These are phyloP conservation scores for Catocala nupta DNA, from an alignment of 2,888 invertebrate genomes.

Conservation along the genomic window DNA sequence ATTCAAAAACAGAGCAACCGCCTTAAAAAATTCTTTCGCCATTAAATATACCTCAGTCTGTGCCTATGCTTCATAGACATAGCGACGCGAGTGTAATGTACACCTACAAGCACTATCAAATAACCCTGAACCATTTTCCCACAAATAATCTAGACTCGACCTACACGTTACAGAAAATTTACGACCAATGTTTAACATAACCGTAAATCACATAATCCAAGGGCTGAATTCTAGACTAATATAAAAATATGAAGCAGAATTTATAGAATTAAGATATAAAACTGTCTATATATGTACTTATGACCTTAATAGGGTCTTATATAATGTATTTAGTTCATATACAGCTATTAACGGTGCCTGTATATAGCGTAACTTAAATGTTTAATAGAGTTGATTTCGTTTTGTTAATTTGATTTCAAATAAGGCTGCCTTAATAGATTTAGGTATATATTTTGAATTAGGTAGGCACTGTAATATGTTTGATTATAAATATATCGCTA, in stretches of 20 bases:
- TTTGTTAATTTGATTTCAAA: constrained; percentile 10
- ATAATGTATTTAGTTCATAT: constrained; percentile 39
- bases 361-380: constrained; percentile 28
- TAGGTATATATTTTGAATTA: no score
- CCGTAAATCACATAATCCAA: constrained; percentile 3
- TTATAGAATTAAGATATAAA: constrained; percentile 49
- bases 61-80: no score
- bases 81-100: no score
- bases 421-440: constrained; percentile 4
- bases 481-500: no score
- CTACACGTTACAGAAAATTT: not conserved
- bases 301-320: constrained; percentile 31
- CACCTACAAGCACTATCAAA: not conserved
- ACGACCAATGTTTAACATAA: not conserved
- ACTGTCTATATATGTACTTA: constrained; percentile 29
- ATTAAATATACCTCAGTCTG: no score
- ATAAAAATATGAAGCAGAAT: constrained; percentile 11
- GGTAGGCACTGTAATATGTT: no score
- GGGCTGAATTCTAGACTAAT: constrained; percentile 5
- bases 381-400: constrained; percentile 30
- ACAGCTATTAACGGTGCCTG: constrained; percentile 33
- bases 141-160: constrained; percentile 23
- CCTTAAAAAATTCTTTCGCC: no score
- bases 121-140: constrained; percentile 15
- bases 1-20: no score